phyloP scores from a whole-genome alignment of 2,113 vertebrate genomes.

The Panthera uncia region DNA sequence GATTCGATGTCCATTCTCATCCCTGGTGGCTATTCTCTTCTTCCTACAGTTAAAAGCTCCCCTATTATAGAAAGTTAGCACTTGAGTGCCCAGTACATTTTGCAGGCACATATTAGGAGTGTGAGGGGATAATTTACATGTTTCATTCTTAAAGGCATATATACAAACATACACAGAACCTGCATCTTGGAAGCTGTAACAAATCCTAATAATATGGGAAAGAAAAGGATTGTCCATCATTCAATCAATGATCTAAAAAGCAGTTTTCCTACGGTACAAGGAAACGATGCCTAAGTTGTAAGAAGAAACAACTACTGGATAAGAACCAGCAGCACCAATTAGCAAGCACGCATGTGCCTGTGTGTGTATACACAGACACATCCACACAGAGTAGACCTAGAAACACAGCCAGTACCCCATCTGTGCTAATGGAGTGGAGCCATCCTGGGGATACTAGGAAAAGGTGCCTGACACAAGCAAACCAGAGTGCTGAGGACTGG shows the following conservation, averaged over 20 bases:
- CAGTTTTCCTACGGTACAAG: background rate
- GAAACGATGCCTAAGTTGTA: background rate
- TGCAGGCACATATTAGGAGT: background rate
- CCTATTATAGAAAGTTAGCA: background rate
- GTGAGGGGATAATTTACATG: background rate
- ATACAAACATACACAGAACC: background rate
- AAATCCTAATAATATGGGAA: background rate
- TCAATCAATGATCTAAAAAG: background rate
- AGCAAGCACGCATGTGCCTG: background rate
- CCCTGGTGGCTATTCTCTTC: background rate
- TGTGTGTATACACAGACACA: background rate
- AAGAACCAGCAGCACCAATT: background rate
- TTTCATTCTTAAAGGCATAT: background rate
- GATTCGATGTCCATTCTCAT: background rate
- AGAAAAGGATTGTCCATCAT: background rate
- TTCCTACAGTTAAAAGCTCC: background rate
- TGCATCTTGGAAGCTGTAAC: background rate
- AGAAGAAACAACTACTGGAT: background rate
- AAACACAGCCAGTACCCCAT: background rate
- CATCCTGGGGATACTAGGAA: background rate
- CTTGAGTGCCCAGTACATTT: background rate
- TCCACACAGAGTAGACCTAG: background rate
- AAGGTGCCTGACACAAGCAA: background rate
- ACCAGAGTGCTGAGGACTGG: background rate
- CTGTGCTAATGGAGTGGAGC: background rate